These are phyloP conservation scores for Diarsia brunnea DNA, from an alignment of 2,888 invertebrate species.

Conservation along the genomic window DNA sequence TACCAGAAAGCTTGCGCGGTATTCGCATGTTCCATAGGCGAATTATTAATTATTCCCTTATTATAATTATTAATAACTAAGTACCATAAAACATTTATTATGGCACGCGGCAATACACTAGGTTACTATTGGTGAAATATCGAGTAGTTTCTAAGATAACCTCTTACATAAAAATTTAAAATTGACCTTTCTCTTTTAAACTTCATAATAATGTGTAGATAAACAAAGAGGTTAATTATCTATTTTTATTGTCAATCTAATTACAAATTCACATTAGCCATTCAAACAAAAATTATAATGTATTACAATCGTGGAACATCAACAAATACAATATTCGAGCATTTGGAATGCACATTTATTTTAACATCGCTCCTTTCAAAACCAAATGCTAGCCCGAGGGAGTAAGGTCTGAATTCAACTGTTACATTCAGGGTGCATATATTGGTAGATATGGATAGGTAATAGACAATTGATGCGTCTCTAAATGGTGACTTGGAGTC, in stretches of 20 bases:
- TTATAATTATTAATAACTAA: too few species aligned
- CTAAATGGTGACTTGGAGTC: slow-evolving; percentile 51
- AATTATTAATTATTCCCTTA: too few species aligned
- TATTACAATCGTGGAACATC: slow-evolving; percentile 35
- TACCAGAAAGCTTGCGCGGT: too few species aligned
- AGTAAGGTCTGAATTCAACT: slow-evolving; percentile 13
- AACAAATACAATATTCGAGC: slow-evolving; percentile 20
- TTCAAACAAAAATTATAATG: slow-evolving; percentile 10
- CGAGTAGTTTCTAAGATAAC: not conserved
- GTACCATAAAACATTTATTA: too few species aligned
- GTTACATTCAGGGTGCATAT: slow-evolving; percentile 5
- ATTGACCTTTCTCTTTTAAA: not conserved
- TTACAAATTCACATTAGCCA: slow-evolving; percentile 9
- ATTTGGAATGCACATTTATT: slow-evolving; percentile 10
- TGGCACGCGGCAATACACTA: too few species aligned
- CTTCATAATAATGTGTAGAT: not conserved
- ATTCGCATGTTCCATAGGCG: too few species aligned
- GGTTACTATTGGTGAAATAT: not conserved
- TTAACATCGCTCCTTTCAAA: not conserved
- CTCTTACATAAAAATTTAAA: not conserved
- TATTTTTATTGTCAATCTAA: not conserved
- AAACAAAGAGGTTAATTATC: not conserved
- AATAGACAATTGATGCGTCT: slow-evolving; percentile 50
- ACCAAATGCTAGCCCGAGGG: slow-evolving; percentile 7
- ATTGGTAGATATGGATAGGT: slow-evolving; percentile 30